These are phyloP conservation scores for Drosophila parabipectinata DNA, from an alignment of 1,140 invertebrate species.

Conservation along the genomic window DNA sequence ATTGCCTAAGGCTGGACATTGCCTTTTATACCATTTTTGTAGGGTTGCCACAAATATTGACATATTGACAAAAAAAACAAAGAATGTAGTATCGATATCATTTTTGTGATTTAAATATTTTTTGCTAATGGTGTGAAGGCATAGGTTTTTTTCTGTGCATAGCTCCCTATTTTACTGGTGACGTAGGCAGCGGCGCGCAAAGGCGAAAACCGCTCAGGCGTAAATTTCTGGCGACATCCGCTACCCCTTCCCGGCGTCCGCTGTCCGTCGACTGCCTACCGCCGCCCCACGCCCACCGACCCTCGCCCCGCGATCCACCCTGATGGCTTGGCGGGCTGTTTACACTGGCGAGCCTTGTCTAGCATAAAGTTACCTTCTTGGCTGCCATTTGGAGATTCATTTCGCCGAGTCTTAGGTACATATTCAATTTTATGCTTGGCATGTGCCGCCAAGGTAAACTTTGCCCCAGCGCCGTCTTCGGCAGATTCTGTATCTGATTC, in stretches of 20 bases:
- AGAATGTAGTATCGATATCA: not conserved
- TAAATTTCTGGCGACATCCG: conserved; percentile 57
- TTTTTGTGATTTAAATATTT: not conserved
- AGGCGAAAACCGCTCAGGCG: conserved; percentile 57
- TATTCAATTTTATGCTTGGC: conserved; percentile 82
- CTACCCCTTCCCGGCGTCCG: not conserved
- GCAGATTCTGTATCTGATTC: conserved; percentile 15
- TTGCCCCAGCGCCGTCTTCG: conserved; percentile 36
- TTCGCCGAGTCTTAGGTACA: conserved; percentile 67
- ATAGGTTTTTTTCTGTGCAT: not conserved
- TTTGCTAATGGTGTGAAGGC: not conserved
- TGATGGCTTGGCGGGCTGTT: conserved; percentile 25
- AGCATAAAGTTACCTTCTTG: conserved; percentile 68
- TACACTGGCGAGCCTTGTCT: conserved; percentile 50
- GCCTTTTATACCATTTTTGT: too few relatives aligned
- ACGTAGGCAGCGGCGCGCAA: conserved; percentile 50
- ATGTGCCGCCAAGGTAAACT: conserved; percentile 77
- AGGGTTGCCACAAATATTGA: too few relatives aligned
- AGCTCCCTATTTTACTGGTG: conserved; percentile 19
- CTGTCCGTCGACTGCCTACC: not conserved
- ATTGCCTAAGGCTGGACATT: too few relatives aligned
- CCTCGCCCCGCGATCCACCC: not conserved
- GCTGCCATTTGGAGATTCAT: conserved; percentile 58
- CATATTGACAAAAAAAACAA: too few relatives aligned
- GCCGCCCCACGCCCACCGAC: not conserved